Evolutionary conservation across 2,888 invertebrate species (phyloP), one percentile per base, ranked within the genome.

Genomic region (Entomobrya proxima): DNA sequence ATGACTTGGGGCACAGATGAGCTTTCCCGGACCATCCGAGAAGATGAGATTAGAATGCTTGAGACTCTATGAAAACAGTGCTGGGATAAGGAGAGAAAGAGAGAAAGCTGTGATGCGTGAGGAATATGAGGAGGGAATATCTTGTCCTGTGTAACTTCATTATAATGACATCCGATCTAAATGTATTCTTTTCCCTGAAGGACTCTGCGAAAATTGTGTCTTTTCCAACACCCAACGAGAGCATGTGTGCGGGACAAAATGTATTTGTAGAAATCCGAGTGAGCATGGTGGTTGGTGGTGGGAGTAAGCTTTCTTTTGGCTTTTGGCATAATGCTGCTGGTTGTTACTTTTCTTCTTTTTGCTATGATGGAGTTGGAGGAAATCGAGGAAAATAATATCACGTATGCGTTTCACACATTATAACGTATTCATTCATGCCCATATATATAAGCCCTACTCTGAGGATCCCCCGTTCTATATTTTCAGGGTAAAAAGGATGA

Each of bases 121-220:
- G 47, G 72, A 30, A 58, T 58, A 13, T 44, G 47, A 72, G 30
- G 13, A 30, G 44, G 72, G 72, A 72, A 72, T 72, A 30, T 44
- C 47, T n/a, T 47, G 27, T 47, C 47, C 69, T 67, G 69, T 32
- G 64, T 79, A 79, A 79, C 79, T 79, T 79, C 69, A 79, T 79
- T 79, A 79, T 79, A 79, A 79, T 79, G 79, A 67, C 64, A 79
- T 79, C 64, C 69, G 79, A 79, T 79, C 69, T 79, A 79, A n/a
- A 79, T 79, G 80, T 69, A 80, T 80, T 80, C 80, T 67, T 69
- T 80, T 80, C 80, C 80, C 80, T 80, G 44, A 69, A 80, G 80
- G 69, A 80, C 15, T 64, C 18, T 15, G 3, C 47, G 50, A 55
- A 47, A 80, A 55, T 55, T 47, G 55, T 69, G 18, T 69, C 27